Base-by-base conservation (phyloP, 2,888 invertebrate species). In the Cheilosia vulpina region DNA sequence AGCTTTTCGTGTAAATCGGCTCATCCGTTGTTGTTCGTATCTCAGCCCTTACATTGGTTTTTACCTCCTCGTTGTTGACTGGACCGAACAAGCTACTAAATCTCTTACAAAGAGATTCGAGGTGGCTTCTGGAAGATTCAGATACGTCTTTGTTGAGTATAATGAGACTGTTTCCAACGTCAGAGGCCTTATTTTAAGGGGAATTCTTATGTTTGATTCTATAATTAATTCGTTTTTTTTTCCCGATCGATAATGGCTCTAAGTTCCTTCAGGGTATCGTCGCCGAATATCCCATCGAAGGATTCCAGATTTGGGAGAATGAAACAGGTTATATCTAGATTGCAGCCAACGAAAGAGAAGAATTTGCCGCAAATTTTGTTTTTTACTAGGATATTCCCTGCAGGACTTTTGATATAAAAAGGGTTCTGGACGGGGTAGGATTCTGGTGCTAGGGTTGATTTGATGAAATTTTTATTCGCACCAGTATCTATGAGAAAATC, bases 351-450 rank as follows among this genome's bases (percentile, higher is more conserved):
- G 17, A 24, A 53, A 11, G 27, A 38, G 43, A 72, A 72, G 19
- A 62, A 72, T 53, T 53, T 72, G 3, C 69, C 47, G 24, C 55
- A 27, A 6, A 58, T 24, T 69, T 69, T 47, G 43, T 58, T 69
- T 11, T 21, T 47, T 4, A 69, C 27, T 21, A 24, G 4, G 6
- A 47, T 57, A 4, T 21, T 69, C 1, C 68, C 45, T 31, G 34
- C 52, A 24, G 66, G 53, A 41, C 53, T 24, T 43, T 2, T 43
- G 34, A 69, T 43, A 5, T 68, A 43, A 43, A 43, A 50, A 5
- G 55, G 68, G 9, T 55, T 63, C 13, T 63, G 31, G 2, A 63
- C 50, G 4, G 63, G 31, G 15, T 43, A n/a, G 11, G 52, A 9
- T 43, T 17, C 7, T 41, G 68, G 55, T 52, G 31, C 52, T 45